phyloP scores from a whole-genome alignment of 2,797 vertebrate species.

The Onychomys torridus region DNA sequence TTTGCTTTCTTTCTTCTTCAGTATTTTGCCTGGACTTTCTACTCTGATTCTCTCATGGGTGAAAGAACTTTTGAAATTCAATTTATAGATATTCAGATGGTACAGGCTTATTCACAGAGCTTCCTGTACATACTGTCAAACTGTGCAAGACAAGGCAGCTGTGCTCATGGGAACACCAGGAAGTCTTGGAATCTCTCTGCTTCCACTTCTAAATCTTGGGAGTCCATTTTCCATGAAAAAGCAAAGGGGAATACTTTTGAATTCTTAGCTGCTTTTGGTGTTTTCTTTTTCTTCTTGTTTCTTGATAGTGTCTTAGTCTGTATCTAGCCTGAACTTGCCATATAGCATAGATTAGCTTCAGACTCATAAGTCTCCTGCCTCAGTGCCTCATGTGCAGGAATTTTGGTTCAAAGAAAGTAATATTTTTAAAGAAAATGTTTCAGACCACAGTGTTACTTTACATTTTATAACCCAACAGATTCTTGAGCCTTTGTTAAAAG shows the following conservation, averaged over 20 bases:
- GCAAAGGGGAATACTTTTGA: background rate
- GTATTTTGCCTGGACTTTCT: background rate
- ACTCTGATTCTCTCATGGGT: background rate
- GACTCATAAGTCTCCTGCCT: background rate
- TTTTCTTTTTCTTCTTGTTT: background rate
- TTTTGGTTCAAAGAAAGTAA: background rate
- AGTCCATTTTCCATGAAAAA: background rate
- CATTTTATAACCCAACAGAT: background rate
- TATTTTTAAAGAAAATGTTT: slow-evolving; percentile 23
- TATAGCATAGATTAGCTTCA: background rate
- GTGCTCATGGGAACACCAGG: background rate
- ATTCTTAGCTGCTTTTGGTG: background rate
- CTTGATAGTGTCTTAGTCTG: background rate
- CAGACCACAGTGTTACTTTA: background rate
- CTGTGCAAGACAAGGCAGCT: background rate
- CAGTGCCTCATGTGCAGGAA: too few species aligned
- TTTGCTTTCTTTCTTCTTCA: background rate
- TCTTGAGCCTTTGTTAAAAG: background rate
- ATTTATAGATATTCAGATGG: background rate
- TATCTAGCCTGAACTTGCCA: background rate
- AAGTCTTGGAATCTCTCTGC: background rate
- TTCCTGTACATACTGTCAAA: background rate
- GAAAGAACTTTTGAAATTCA: background rate
- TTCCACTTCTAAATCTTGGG: background rate
- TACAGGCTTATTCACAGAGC: background rate